These are phyloP conservation scores for Rutilus rutilus DNA, from an alignment of 2,113 vertebrate genomes.

Conservation along the genomic window DNA sequence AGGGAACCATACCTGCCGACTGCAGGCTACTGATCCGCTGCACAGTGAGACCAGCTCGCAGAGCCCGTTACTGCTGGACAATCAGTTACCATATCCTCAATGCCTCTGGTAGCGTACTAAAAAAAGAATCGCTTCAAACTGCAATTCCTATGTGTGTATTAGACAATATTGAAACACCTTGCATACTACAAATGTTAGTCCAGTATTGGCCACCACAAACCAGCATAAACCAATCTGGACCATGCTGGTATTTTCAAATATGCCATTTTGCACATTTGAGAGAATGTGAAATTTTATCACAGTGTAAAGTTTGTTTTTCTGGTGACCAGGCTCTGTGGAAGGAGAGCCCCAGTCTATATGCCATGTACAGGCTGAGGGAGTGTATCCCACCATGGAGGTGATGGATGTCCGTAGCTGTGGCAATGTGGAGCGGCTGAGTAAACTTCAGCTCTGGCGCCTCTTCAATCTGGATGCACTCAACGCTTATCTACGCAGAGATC, in stretches of 20 bases:
- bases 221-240: background rate
- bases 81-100: slow-evolving; percentile 79
- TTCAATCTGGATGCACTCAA: slow-evolving; percentile 88
- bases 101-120: slow-evolving; percentile 69
- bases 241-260: background rate
- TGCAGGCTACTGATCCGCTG: slow-evolving; percentile 74
- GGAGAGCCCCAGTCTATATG: slow-evolving; percentile 72
- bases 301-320: background rate
- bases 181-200: background rate
- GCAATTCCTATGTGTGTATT: background rate
- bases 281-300: background rate
- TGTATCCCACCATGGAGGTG: slow-evolving; percentile 82
- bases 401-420: slow-evolving; percentile 76
- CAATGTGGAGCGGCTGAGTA: slow-evolving; percentile 75
- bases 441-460: slow-evolving; percentile 82
- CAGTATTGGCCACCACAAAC: background rate
- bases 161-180: background rate
- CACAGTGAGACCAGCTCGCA: slow-evolving; percentile 71
- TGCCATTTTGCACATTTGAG: background rate
- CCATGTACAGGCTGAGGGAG: slow-evolving; percentile 71
- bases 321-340: slow-evolving; percentile 23
- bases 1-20: slow-evolving; percentile 76
- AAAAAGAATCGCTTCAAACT: background rate
- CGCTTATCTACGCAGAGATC: slow-evolving; percentile 75
- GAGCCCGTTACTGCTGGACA: slow-evolving; percentile 80